Evolutionary conservation across 2,113 vertebrate genomes (phyloP), one percentile per base, ranked within the genome.

Genomic region (Thamnaconus septentrionalis): DNA sequence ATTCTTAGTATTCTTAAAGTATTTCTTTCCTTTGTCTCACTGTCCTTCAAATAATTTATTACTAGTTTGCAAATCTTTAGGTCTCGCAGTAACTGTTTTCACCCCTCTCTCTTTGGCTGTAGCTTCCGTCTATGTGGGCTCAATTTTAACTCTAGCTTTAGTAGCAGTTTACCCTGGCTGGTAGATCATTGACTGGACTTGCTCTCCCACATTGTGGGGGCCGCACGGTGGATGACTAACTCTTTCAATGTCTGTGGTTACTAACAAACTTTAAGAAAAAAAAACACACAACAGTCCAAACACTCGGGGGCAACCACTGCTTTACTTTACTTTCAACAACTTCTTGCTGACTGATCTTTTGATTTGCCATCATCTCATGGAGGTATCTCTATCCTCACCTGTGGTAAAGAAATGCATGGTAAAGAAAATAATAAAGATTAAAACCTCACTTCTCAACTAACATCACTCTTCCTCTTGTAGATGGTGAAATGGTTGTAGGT

Each of bases 201-300:
- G 59, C 75, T 73, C 54, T 76, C 75, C 53, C 64, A 56, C 76
- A 55, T 69, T 72, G 3, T 52, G 63, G 62, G 73, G 69, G 80
- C 59, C 11, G 67, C 69, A 81, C 62, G 11, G 64, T 69, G 63
- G 82, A 85, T 84, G 80, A 84, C 85, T 92, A 91, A 92, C 86
- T 85, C 86, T 85, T 85, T 66, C 65, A 85, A 92, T 96, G 92
- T 94, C 94, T 96, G 94, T 96, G 94, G 93, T 93, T 92, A 93
- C 94, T 93, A 92, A 92, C 87, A 91, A 93, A 94, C 76, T 62
- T 79, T 49, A 50, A 50, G 53, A 69, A 55, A 55, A 77, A 77
- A 59, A 59, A 73, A 67, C 9, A 50, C 18, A 2, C 39, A 59
- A 62, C 50, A 57, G 9, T 73, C 51, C 71, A 55, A 47, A 65